phyloP scores from a whole-genome alignment of 2,888 invertebrate genomes.

The Clusia tigrina region DNA sequence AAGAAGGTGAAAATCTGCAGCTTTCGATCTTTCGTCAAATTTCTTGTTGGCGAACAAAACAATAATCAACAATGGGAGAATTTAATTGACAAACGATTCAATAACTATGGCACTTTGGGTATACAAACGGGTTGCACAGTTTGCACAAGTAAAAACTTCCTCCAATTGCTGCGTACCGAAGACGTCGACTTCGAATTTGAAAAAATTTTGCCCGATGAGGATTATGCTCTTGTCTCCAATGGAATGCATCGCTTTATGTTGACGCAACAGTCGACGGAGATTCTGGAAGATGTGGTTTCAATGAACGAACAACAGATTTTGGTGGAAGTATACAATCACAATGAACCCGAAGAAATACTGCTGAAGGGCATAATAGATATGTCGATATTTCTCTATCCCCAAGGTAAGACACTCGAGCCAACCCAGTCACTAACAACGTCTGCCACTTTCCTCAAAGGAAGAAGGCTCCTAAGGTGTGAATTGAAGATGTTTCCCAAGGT shows the following conservation, averaged over 20 bases:
- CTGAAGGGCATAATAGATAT: constrained; percentile 46
- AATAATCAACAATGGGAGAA: constrained; percentile 40
- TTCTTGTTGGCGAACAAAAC: constrained; percentile 45
- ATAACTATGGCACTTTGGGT: constrained; percentile 40
- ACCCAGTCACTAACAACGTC: neutral
- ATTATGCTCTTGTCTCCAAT: constrained; percentile 50
- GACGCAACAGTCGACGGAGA: constrained; percentile 38
- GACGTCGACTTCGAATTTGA: constrained; percentile 37
- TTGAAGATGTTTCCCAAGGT: no score
- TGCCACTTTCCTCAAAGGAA: no score
- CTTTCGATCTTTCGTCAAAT: constrained; percentile 39
- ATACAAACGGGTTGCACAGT: constrained; percentile 31
- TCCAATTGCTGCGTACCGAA: constrained; percentile 37
- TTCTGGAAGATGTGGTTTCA: constrained; percentile 41
- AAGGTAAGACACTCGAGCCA: constrained; percentile 35
- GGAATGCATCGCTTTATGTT: constrained; percentile 51
- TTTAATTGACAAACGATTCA: constrained; percentile 21
- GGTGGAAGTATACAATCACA: constrained; percentile 43
- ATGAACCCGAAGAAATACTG: constrained; percentile 36
- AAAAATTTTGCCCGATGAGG: constrained; percentile 34
- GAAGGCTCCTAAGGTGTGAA: no score
- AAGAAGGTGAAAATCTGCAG: constrained; percentile 41
- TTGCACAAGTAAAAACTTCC: constrained; percentile 36
- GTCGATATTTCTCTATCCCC: constrained; percentile 50
- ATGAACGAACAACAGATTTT: constrained; percentile 42